These are phyloP conservation scores for Nannoperca australis DNA, from an alignment of 2,797 vertebrate species.

Conservation along the genomic window DNA sequence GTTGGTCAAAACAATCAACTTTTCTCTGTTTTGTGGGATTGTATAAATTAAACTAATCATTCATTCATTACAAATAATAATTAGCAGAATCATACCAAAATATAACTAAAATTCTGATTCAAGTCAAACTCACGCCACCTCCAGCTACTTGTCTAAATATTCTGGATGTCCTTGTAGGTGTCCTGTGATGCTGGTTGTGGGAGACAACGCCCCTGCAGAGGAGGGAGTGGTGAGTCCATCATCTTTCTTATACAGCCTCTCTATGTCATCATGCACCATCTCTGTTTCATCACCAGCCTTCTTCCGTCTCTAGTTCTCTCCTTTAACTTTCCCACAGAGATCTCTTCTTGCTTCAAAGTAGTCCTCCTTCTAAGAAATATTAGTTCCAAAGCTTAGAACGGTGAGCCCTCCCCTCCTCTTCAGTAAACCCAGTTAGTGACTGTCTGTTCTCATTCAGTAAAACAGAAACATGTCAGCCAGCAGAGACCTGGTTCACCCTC, in stretches of 20 bases:
- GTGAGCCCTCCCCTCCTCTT: neutral
- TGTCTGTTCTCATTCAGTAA: conserved; percentile 43
- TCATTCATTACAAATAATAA: too few relatives aligned
- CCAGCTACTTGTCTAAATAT: neutral
- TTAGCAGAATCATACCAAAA: neutral
- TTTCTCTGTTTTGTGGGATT: neutral
- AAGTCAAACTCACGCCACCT: neutral
- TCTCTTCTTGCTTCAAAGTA: neutral
- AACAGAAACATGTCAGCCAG: conserved; percentile 60
- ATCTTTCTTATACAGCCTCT: neutral
- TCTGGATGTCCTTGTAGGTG: conserved; percentile 83
- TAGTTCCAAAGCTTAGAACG: neutral
- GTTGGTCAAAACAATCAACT: neutral
- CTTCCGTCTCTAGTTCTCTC: neutral
- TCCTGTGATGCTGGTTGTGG: conserved; percentile 96
- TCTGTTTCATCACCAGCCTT: neutral
- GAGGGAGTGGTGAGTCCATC: conserved; percentile 93
- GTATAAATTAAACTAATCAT: too few relatives aligned
- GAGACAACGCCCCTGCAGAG: conserved; percentile 95
- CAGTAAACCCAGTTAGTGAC: conserved; percentile 15
- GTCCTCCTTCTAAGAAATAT: conserved; percentile 3
- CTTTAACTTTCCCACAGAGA: neutral
- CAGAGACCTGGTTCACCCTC: conserved; percentile 32
- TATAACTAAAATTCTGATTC: neutral
- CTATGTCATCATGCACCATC: neutral